A percentile compares a stretch with the other conserved stretches of the same genome.
Evolutionary conservation across 2,797 vertebrate species (phyloP).

Genomic region (Scolopax bukidnonensis): DNA sequence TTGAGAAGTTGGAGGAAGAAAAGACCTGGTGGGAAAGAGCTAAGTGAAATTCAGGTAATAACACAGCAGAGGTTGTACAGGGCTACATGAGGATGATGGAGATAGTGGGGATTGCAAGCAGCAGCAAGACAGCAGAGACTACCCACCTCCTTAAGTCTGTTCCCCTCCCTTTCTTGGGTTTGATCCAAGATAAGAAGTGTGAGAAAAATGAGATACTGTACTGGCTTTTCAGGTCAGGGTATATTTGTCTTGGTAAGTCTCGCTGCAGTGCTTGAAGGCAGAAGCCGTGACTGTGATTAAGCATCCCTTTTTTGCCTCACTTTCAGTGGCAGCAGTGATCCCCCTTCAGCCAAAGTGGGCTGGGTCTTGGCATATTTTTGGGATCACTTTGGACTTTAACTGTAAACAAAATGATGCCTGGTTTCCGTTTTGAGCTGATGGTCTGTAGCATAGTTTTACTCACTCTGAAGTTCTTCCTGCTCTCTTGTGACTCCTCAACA

Average conservation of each 20-base stretch:
- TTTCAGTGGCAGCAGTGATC: neutral
- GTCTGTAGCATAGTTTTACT: neutral
- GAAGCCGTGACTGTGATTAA: neutral
- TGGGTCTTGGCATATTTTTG: neutral
- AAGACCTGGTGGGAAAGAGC: neutral
- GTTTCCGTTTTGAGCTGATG: neutral
- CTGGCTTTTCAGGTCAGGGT: conserved; percentile 11
- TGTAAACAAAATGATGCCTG: neutral
- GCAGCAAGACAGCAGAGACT: neutral
- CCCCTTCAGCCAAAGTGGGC: neutral
- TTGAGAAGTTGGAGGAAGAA: neutral
- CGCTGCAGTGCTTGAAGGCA: neutral
- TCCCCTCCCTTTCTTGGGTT: neutral
- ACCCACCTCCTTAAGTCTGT: neutral
- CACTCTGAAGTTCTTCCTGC: neutral
- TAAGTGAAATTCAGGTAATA: neutral
- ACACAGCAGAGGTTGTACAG: neutral
- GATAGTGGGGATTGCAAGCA: neutral
- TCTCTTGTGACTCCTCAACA: neutral
- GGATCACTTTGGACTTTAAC: neutral
- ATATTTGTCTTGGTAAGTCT: neutral
- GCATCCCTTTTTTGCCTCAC: neutral
- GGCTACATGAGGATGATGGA: neutral
- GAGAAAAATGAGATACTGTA: conserved; percentile 10
- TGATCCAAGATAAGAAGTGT: neutral